Conservation (phyloP, 1,140 invertebrate species). For the Cataglyphis hispanica region DNA sequence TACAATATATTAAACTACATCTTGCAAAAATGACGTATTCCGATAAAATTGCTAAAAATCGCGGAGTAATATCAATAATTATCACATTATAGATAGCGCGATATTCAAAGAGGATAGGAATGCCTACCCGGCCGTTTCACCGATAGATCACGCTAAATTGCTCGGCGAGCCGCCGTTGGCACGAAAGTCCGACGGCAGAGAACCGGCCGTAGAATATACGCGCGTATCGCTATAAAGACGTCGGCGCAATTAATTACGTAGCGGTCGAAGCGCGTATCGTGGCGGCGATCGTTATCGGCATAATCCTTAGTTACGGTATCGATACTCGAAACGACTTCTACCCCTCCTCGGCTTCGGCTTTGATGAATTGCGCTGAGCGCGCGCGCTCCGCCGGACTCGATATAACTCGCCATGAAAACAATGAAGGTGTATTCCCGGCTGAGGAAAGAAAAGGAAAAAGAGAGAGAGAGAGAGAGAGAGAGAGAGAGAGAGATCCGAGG, state of each 20-base stretch:
- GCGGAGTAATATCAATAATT: conserved; percentile 38
- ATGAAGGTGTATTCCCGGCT: conserved; percentile 17
- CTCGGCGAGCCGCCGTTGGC: background rate
- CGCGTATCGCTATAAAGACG: conserved; percentile 48
- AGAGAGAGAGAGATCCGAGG: background rate
- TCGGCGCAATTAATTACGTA: conserved; percentile 51
- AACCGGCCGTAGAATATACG: conserved; percentile 1
- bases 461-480: background rate
- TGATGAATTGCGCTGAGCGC: conserved; percentile 55
- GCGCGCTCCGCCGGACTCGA: conserved; percentile 49
- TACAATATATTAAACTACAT: background rate
- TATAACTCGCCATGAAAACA: conserved; percentile 57
- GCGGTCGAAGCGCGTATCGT: conserved; percentile 22
- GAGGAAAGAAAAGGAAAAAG: background rate
- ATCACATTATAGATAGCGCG: background rate
- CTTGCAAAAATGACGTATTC: conserved; percentile 13
- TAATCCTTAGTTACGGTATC: conserved; percentile 52
- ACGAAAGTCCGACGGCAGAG: conserved; percentile 20
- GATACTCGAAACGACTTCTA: conserved; percentile 47
- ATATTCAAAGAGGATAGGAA: background rate
- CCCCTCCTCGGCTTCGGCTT: background rate
- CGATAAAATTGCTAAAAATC: background rate
- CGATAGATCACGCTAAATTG: conserved; percentile 48
- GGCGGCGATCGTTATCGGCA: conserved; percentile 46
- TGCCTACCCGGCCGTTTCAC: background rate